Base-by-base conservation (phyloP, 2,797 vertebrate species). In the Rousettus madagascariensis region DNA sequence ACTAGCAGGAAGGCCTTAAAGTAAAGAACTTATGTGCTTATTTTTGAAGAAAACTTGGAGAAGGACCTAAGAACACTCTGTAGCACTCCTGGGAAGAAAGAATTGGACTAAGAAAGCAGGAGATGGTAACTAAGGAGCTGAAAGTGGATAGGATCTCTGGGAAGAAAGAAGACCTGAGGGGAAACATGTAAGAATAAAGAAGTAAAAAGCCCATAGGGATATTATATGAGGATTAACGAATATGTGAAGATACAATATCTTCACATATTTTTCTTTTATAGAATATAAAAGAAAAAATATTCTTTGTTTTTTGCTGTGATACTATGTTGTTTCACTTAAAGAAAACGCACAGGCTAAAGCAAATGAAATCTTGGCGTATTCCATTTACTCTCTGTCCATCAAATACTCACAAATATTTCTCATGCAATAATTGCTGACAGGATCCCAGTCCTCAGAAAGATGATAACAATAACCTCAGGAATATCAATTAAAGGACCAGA, bases 31-130 rank as follows among this genome's bases (percentile, higher is more conserved):
- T 89, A 30, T 13, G 24, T 46, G 41, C 13, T 95, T 93, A 97
- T 79, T 94, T 86, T 86, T 91, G 53, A 46, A 95, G 78, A 92
- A 77, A 92, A 63, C 24, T 46, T 88, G 49, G 38, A 89, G 59
- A 57, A 77, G 36, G 10, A 71, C 20, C 53, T n/a, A 78, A 53
- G 17, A 46, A 77, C 53, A 63, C 53, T 77, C 30, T 91, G 24
- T 22, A 77, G 33, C 2, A n/a, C 9, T 10, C 43, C 41, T 24
- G 24, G 33, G 19, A 69, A 59, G 65, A 63, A 83, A n/a, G 19
- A 84, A 78, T 55, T 63, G 20, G 28, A 69, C 41, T 71, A 19
- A 86, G 33, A 90, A 94, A 94, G 33, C n/a, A 84, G 19, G 28
- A 36, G 6, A 63, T 77, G 30, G 17, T 78, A 69, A 90, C 57